phyloP scores from a whole-genome alignment of 2,113 vertebrate species.

The Pithys albifrons region DNA sequence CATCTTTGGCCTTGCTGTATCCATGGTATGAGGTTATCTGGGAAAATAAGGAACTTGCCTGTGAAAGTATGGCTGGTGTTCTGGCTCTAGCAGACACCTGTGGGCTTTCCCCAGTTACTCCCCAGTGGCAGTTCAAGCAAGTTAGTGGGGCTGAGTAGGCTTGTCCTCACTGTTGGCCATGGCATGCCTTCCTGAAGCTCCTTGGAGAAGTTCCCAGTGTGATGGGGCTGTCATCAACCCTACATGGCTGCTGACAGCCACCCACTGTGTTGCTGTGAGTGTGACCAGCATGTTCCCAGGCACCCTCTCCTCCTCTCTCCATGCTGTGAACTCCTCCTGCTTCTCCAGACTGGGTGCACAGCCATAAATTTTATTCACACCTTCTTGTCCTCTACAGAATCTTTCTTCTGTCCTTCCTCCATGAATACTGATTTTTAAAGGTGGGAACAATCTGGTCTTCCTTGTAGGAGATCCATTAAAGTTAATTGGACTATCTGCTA shows the following conservation, averaged over 20 bases:
- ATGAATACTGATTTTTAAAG: background rate
- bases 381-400: background rate
- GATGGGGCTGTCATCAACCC: background rate
- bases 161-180: background rate
- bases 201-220: background rate
- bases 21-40: background rate
- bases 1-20: background rate
- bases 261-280: background rate
- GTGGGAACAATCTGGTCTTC: background rate
- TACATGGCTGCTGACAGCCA: background rate
- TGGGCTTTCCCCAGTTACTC: background rate
- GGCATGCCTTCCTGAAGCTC: background rate
- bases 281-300: background rate
- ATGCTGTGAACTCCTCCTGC: background rate
- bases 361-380: background rate
- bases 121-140: background rate
- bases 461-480: background rate
- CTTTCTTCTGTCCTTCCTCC: background rate
- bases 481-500: background rate
- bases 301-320: background rate
- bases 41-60: background rate
- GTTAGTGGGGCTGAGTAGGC: background rate
- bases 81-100: background rate
- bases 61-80: background rate
- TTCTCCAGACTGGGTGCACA: background rate